Evolutionary conservation across 2,888 invertebrate genomes (phyloP), one percentile per base, ranked within the genome.

Genomic region (Ophion costatus): DNA sequence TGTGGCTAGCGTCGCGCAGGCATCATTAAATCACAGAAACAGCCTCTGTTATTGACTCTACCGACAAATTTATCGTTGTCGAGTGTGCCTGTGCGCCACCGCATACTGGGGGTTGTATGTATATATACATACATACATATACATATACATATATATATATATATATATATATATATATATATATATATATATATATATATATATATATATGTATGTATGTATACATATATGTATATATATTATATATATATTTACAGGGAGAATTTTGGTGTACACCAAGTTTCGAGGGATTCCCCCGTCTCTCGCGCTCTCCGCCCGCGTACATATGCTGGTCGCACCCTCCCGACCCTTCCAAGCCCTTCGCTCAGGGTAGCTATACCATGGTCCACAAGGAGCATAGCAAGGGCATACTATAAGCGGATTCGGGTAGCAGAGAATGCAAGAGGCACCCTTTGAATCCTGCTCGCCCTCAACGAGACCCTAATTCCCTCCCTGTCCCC

Each of bases 21-120:
- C 91, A 90, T 92, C 93, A 92, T 93, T 93, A 93, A 93, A 93
- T 93, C 93, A 93, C 91, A 91, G 92, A 92, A 92, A 93, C 92
- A 92, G 91, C 91, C 91, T 92, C 93, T 93, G 93, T 92, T 93
- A 93, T 93, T 93, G 93, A 93, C 93, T 93, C 91, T 90, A 89
- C 87, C 91, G 93, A 93, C 93, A 93, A 93, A 93, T 93, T 93
- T 93, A 93, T 93, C 91, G 92, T 91, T 92, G 89, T 89, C 86
- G 89, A 88, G 90, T 90, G 88, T 89, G 90, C 89, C 90, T 91
- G 90, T 90, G 91, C 89, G 45, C 14, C 14, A 45, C 45, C 45
- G 45, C 1, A 38, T 1, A 38, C 38, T 9, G 45, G 45, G 45
- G 45, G 89, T 90, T 90, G 90, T 91, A 89, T 89, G 45, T 69